Conservation (phyloP, 2,888 invertebrate genomes). For the Phengaris arion region DNA sequence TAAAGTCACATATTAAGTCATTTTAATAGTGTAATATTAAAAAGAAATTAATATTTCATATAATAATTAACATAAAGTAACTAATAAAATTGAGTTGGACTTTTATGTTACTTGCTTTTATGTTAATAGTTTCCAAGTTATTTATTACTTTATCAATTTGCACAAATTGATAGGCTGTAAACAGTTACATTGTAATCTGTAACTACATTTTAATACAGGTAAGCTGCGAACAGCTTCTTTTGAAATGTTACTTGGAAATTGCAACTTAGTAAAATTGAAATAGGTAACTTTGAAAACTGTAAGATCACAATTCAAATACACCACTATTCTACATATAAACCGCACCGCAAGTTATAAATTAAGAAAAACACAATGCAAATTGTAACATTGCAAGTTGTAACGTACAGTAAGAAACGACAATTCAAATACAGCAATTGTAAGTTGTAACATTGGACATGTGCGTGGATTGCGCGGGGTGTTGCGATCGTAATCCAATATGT, state of each 20-base stretch:
- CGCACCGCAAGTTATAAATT: not conserved
- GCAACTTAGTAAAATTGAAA: too few relatives aligned
- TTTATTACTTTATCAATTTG: too few relatives aligned
- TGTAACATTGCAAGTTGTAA: not conserved
- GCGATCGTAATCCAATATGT: conserved; percentile 58
- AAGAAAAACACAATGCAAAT: not conserved
- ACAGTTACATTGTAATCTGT: too few relatives aligned
- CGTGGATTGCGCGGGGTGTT: conserved; percentile 40
- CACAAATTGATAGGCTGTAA: too few relatives aligned
- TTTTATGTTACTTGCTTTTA: not conserved
- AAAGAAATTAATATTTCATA: not conserved
- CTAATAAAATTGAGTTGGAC: not conserved
- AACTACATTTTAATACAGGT: too few relatives aligned
- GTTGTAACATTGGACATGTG: not conserved
- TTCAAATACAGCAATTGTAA: not conserved
- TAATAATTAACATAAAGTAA: not conserved
- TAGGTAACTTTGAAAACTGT: too few relatives aligned
- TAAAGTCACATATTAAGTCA: not conserved
- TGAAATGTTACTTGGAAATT: too few relatives aligned
- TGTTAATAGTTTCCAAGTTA: too few relatives aligned
- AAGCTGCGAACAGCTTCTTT: too few relatives aligned
- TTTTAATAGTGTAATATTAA: not conserved
- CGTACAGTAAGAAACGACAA: not conserved
- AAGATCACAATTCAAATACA: too few relatives aligned
- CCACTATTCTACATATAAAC: not conserved